Evolutionary conservation across 64 coral and sea anemone genomes (phyloP).

Genomic region (Stylophora pistillata): DNA sequence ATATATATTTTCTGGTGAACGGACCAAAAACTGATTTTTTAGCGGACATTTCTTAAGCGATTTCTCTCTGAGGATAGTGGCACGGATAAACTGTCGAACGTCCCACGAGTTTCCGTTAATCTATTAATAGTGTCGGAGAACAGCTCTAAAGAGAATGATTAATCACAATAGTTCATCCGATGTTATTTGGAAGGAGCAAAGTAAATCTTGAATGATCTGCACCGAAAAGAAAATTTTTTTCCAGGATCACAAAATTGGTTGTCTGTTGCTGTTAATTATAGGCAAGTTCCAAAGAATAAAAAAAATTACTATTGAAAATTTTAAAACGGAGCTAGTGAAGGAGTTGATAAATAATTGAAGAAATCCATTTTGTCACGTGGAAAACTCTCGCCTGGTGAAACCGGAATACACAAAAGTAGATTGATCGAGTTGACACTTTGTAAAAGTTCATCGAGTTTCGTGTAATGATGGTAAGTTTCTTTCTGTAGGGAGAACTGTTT

Average conservation of each 20-base stretch:
- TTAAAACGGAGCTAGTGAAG: not conserved
- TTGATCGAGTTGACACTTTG: not conserved
- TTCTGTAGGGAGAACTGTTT: too few species aligned
- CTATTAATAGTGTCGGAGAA: too few species aligned
- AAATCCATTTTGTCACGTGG: not conserved
- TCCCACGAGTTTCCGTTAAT: too few species aligned
- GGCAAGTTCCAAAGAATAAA: not conserved
- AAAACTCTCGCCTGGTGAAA: not conserved
- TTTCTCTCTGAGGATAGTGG: too few species aligned
- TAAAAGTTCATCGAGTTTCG: not conserved
- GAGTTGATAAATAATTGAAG: not conserved
- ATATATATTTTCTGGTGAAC: too few species aligned
- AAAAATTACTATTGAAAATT: slow-evolving; percentile 7
- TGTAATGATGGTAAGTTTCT: not conserved
- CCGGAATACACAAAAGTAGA: not conserved
- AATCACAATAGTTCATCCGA: too few species aligned
- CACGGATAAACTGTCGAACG: too few species aligned
- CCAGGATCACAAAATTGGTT: not conserved
- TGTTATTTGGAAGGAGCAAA: too few species aligned
- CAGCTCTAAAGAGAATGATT: too few species aligned
- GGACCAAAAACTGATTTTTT: too few species aligned
- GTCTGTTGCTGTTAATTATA: not conserved
- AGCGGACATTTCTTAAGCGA: too few species aligned
- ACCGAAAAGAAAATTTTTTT: not conserved
- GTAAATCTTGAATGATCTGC: too few species aligned